A percentile compares a stretch with the other conserved stretches of the same genome.
phyloP scores from a whole-genome alignment of 1,140 invertebrate species.

The Papilio machaon region DNA sequence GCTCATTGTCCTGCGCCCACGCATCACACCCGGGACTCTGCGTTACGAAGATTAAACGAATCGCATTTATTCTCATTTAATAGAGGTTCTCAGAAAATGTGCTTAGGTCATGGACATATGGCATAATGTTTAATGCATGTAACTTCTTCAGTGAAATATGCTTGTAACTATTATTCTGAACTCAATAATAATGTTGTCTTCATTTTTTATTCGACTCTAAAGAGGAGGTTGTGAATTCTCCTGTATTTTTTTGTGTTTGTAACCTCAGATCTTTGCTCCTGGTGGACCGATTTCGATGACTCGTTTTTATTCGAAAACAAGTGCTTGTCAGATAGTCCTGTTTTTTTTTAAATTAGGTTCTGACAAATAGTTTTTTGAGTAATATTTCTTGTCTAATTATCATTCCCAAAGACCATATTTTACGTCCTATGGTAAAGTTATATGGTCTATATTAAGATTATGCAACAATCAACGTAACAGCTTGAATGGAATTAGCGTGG shows the following conservation, averaged over 20 bases:
- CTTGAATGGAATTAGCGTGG: conserved; percentile 33
- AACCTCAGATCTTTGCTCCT: neutral
- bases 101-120: conserved; percentile 26
- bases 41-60: conserved; percentile 23
- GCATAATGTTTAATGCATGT: neutral
- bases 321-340: neutral
- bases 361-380: neutral
- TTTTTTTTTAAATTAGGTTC: neutral
- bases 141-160: neutral
- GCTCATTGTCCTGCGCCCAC: conserved; percentile 26
- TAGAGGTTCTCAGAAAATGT: neutral
- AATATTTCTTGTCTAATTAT: neutral
- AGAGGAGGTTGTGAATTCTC: neutral
- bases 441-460: neutral
- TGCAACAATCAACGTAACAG: neutral
- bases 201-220: neutral
- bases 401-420: neutral
- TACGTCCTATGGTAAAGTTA: neutral
- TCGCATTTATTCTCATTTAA: conserved; percentile 17
- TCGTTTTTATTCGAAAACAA: neutral
- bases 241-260: neutral
- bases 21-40: conserved; percentile 17
- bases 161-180: neutral
- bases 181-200: neutral
- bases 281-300: neutral